phyloP scores from a whole-genome alignment of 2,888 invertebrate species.

The Empis stercorea region DNA sequence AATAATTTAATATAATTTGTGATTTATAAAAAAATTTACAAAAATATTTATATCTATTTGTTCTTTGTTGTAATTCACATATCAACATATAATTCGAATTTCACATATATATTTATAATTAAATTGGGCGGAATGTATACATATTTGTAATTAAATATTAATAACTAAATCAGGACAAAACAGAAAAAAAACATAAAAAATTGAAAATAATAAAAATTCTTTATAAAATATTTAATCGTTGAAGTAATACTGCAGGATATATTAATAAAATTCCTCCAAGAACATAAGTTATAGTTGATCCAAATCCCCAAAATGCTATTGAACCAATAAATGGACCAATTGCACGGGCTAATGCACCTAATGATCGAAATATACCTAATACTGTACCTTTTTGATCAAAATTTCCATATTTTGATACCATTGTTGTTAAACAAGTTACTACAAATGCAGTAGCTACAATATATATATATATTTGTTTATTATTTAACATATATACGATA shows the following conservation, averaged over 20 bases:
- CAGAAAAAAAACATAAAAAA: background rate
- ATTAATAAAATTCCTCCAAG: conserved; percentile 63
- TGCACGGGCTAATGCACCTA: conserved; percentile 88
- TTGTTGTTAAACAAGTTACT: conserved; percentile 87
- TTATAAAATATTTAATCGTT: conserved; percentile 17
- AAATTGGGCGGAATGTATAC: background rate
- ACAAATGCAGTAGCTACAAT: conserved; percentile 73
- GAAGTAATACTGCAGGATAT: conserved; percentile 60
- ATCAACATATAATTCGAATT: no score
- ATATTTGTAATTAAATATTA: background rate
- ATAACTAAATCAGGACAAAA: no score
- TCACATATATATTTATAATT: background rate
- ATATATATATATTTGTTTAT: no score
- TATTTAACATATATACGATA: background rate
- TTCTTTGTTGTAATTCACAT: no score
- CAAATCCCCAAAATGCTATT: conserved; percentile 86
- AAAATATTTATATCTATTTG: no score
- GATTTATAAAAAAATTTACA: no score
- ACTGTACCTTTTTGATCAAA: conserved; percentile 80
- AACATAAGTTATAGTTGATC: conserved; percentile 69
- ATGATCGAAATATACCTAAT: conserved; percentile 85
- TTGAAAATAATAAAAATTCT: background rate
- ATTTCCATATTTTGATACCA: conserved; percentile 74
- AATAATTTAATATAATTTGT: no score
- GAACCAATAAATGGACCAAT: conserved; percentile 83